Base-by-base conservation (phyloP, 1,140 invertebrate genomes). In the Zaprionus taronus region DNA sequence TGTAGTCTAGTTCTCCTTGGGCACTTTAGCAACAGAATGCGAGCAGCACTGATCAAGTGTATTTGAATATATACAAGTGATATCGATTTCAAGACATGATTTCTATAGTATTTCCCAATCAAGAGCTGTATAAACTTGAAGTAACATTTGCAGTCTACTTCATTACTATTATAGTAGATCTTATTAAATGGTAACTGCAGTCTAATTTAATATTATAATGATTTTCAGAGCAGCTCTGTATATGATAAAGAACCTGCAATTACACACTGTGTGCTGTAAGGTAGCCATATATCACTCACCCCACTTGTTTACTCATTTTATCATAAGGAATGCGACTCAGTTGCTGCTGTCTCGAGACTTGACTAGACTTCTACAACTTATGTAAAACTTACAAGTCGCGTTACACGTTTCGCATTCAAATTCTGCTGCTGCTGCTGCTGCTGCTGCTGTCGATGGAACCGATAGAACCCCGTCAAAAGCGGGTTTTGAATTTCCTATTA, bases 401-500 rank as follows among this genome's bases (percentile, higher is more conserved):
- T 78, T 83, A 87, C 83, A 89, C 83, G 84, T 86, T 86, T 89
- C 70, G 77, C 80, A 89, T 89, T 77, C 20, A 73, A 89, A 89
- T 83, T 49, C 38, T 38, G 44, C 36, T 55, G 67, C 22, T 28
- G 26, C 5, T 28, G 26, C 38, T 38, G 44, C 36, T 55, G 67
- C 22, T 28, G 26, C 5, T 28, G 26, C 38, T 69, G 31, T 34
- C 22, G 24, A 60, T 60, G 41, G 41, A 57, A 49, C 70, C 80
- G 79, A 85, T 87, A 86, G 80, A 87, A 38, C 41, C 6, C 41
- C n/a, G 41, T 77, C 72, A 82, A 72, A 86, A 79, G 67, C 76
- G 53, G 83, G 83, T 86, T 82, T 85, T 81, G 41, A 86, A 82
- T 85, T 85, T 85, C 82, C 71, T 70, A 86, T 77, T 80, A 64